Evolutionary conservation across 2,797 vertebrate species (phyloP).

Genomic region (Hafferia zeledoni): DNA sequence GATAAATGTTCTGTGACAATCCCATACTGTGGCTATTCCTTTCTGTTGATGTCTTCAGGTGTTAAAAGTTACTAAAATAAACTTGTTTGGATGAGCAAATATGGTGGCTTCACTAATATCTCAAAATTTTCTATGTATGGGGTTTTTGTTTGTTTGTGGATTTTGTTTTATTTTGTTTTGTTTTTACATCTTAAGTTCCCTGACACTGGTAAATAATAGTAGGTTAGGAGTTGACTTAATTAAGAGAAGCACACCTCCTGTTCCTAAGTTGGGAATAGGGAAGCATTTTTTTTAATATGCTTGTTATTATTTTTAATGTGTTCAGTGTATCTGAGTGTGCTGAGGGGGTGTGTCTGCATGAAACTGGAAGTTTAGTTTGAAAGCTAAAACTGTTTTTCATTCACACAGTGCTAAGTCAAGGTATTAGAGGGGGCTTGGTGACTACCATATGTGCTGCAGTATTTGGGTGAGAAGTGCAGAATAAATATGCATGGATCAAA

Average conservation of each 20-base stretch:
- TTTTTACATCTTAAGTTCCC: background rate
- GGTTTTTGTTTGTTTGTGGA: background rate
- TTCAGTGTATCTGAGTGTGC: background rate
- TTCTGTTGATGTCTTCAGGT: background rate
- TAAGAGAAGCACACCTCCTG: constrained; percentile 27
- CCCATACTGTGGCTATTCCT: background rate
- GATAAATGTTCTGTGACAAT: background rate
- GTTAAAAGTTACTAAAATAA: background rate
- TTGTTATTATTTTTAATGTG: background rate
- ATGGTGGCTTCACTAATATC: background rate
- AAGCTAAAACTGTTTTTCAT: background rate
- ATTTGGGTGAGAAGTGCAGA: background rate
- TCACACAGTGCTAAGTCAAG: background rate
- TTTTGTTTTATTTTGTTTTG: background rate
- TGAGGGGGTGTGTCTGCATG: background rate
- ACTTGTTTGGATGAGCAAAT: background rate
- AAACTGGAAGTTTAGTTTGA: background rate
- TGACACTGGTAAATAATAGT: background rate
- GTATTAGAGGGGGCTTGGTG: background rate
- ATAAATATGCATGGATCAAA: background rate
- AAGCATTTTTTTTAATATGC: background rate
- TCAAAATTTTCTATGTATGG: background rate
- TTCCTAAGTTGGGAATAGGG: background rate
- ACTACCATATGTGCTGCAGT: background rate
- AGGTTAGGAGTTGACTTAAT: background rate